phyloP scores from a whole-genome alignment of 2,797 vertebrate species.

The Amniataba percoides region DNA sequence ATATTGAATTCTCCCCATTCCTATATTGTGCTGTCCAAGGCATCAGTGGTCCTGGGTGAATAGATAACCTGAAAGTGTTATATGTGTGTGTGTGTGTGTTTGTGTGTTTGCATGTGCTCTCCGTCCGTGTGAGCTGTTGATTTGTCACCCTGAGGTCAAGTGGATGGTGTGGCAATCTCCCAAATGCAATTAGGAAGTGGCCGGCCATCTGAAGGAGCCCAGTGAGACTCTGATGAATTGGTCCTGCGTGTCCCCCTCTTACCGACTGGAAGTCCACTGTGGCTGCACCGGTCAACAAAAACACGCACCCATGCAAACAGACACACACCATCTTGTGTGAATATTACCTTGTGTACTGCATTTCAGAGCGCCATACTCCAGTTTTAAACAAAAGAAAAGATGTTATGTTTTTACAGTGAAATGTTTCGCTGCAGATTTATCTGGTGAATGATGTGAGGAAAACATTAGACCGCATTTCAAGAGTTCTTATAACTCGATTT shows the following conservation, averaged over 20 bases:
- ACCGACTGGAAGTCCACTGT: conserved; percentile 47
- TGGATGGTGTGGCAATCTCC: conserved; percentile 71
- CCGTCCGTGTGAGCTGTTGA: conserved; percentile 50
- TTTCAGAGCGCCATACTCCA: neutral
- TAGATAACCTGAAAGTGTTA: conserved; percentile 45
- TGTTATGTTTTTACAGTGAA: conserved; percentile 18
- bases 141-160: conserved; percentile 77
- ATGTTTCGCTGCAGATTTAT: conserved; percentile 22
- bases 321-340: conserved; percentile 18
- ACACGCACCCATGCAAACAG: conserved; percentile 14
- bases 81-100: conserved; percentile 19
- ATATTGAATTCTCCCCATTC: conserved; percentile 69
- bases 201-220: conserved; percentile 65
- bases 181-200: conserved; percentile 78
- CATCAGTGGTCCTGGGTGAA: conserved; percentile 48
- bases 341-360: conserved; percentile 12
- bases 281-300: conserved; percentile 13
- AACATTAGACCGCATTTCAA: conserved; percentile 22
- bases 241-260: conserved; percentile 54
- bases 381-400: conserved; percentile 15
- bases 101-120: conserved; percentile 12
- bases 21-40: conserved; percentile 58
- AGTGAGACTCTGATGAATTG: conserved; percentile 70
- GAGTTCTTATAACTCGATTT: conserved; percentile 18
- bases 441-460: conserved; percentile 12